Percentiles rank a stretch among this genome's conserved stretches.
phyloP scores from a whole-genome alignment of 2,888 invertebrate species.

The Microplitis deprimator region DNA sequence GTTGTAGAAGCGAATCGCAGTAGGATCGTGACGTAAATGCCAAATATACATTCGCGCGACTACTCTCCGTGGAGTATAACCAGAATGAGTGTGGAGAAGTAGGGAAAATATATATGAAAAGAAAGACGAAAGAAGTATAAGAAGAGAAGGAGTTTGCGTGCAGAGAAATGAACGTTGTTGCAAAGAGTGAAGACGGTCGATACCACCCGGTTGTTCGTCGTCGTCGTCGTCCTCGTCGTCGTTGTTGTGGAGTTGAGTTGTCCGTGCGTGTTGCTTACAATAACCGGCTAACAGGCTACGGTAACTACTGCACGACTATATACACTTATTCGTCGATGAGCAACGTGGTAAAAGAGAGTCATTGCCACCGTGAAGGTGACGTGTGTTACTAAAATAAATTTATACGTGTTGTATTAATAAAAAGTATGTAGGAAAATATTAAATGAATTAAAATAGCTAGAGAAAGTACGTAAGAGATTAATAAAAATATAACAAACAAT shows the following conservation, averaged over 20 bases:
- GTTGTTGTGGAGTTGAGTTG: constrained; percentile 6
- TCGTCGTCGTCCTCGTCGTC: neutral
- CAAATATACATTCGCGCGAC: constrained; percentile 49
- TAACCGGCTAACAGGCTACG: neutral
- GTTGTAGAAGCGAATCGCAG: constrained; percentile 31
- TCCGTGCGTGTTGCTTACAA: constrained; percentile 39
- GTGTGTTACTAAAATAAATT: neutral
- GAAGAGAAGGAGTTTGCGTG: constrained; percentile 46
- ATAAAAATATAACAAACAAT: neutral
- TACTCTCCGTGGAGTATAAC: neutral
- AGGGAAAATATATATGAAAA: neutral
- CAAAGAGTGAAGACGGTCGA: constrained; percentile 41
- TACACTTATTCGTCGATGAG: neutral
- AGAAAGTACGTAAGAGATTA: neutral
- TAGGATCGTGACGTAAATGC: constrained; percentile 52
- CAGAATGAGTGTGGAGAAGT: constrained; percentile 10
- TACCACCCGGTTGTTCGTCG: constrained; percentile 35
- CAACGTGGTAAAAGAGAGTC: neutral
- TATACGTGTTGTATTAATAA: neutral
- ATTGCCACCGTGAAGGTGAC: constrained; percentile 22
- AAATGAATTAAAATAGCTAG: neutral
- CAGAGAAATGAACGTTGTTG: constrained; percentile 39
- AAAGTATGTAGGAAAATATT: neutral
- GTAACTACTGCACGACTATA: constrained; percentile 4
- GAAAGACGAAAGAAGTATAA: neutral